Evolutionary conservation across 1,140 invertebrate genomes (phyloP).

Genomic region (Neodiprion pinetum): DNA sequence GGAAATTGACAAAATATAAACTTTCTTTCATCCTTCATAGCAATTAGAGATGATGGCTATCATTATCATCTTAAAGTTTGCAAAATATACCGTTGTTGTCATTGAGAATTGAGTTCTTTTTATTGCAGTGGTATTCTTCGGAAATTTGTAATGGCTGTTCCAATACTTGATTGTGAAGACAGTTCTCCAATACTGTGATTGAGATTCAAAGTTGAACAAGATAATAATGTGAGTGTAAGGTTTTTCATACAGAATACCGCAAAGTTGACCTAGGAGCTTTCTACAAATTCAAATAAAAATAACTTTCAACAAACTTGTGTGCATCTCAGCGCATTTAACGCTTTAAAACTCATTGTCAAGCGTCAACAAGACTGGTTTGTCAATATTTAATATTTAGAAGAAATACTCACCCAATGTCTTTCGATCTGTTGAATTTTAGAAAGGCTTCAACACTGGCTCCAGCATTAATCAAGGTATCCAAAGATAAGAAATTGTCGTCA

Average conservation of each 20-base stretch:
- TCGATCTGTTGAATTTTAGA: constrained; percentile 61
- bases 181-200: too few species aligned
- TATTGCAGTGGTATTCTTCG: too few species aligned
- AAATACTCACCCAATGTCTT: constrained; percentile 51
- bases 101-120: too few species aligned
- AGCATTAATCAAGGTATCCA: constrained; percentile 71
- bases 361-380: background rate
- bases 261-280: background rate
- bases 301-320: background rate
- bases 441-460: constrained; percentile 70
- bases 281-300: background rate
- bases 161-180: too few species aligned
- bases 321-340: background rate
- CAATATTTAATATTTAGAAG: constrained; percentile 14
- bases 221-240: too few species aligned
- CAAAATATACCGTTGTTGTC: background rate
- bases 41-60: background rate
- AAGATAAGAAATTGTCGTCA: constrained; percentile 72
- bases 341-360: background rate
- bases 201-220: too few species aligned
- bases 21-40: background rate
- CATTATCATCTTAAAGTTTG: background rate
- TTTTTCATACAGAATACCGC: constrained; percentile 10
- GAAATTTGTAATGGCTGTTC: too few species aligned
- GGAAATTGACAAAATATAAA: constrained; percentile 27